Evolutionary conservation across 2,888 invertebrate species (phyloP), one percentile per base, ranked within the genome.

Genomic region (Leptopterna dolabrata): DNA sequence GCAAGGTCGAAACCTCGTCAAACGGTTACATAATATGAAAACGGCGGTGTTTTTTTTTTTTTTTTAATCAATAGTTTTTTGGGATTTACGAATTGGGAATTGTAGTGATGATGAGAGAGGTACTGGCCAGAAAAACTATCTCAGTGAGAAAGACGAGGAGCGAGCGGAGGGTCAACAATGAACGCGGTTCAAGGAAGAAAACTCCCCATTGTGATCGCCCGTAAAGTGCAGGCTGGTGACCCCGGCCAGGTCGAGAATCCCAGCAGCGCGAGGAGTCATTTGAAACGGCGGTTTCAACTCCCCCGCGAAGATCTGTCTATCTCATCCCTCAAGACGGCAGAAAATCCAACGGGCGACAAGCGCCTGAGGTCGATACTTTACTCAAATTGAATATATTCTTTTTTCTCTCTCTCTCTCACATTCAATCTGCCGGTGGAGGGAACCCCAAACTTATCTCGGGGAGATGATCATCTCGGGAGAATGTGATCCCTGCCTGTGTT

Each of bases 1-100:
- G 76, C 86, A 86, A 86, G 86, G 86, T 86, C 86, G 76, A 76
- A 86, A 76, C 85, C 73, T 71, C 51, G 45, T 41, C 70, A 81
- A 83, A 30, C 73, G 45, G 76, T 85, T 85, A 85, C 45, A 85
- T 85, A 85, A 85, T 71, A 85, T 73, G 16, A 83, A 47, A 81
- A 81, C 73, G 36, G 41, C 73, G 36, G 11, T 71, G 36, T 36
- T 36, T 36, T 36, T 36, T 36, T 4, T 36, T 36, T 36, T 36
- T 4, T 36, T 36, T 36, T 36, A 36, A 4, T 36, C 7, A 36
- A 36, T 7, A n/a, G 47, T 47, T 47, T 47, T 47, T 47, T 47
- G 19, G 55, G 11, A 16, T 16, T 55, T 55, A 19, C 55, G 55
- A 11, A 55, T 3, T 55, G 11, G 19, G 19, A 36, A 36, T 2